Percentiles rank a stretch among this genome's conserved stretches.
phyloP scores from a whole-genome alignment of 2,888 invertebrate genomes.

The Baccha elongata region DNA sequence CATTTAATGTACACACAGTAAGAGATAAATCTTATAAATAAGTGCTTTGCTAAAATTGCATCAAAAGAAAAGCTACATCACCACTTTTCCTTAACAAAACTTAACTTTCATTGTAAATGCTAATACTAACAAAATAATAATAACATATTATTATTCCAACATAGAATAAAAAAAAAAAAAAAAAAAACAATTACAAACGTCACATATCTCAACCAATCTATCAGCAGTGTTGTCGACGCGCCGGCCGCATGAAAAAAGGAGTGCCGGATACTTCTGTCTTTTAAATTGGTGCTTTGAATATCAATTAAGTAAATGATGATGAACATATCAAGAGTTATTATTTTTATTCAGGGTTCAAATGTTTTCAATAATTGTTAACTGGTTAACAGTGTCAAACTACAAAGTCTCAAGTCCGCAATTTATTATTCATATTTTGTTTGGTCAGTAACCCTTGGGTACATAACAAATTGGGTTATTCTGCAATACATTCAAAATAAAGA shows the following conservation, averaged over 20 bases:
- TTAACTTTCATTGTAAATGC: background rate
- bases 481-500: no score
- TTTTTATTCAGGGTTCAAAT: slow-evolving; percentile 31
- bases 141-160: slow-evolving; percentile 6
- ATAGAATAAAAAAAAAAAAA: slow-evolving; percentile 1
- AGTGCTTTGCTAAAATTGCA: no score
- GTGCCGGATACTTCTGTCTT: slow-evolving; percentile 58
- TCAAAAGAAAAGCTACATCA: no score
- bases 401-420: background rate
- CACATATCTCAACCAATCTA: background rate
- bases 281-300: slow-evolving; percentile 58
- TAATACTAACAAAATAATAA: background rate
- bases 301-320: slow-evolving; percentile 43
- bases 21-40: no score
- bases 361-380: slow-evolving; percentile 4
- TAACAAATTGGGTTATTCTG: background rate
- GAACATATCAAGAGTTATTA: slow-evolving; percentile 30
- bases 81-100: no score
- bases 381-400: background rate
- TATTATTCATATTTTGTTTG: background rate
- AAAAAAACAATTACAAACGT: slow-evolving; percentile 20
- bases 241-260: slow-evolving; percentile 42
- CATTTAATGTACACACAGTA: no score
- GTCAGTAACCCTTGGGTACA: background rate
- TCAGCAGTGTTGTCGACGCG: background rate